A percentile compares a stretch with the other conserved stretches of the same genome.
These are phyloP conservation scores for Saccostrea glomerata DNA, from an alignment of 1,140 invertebrate species.

Conservation along the genomic window DNA sequence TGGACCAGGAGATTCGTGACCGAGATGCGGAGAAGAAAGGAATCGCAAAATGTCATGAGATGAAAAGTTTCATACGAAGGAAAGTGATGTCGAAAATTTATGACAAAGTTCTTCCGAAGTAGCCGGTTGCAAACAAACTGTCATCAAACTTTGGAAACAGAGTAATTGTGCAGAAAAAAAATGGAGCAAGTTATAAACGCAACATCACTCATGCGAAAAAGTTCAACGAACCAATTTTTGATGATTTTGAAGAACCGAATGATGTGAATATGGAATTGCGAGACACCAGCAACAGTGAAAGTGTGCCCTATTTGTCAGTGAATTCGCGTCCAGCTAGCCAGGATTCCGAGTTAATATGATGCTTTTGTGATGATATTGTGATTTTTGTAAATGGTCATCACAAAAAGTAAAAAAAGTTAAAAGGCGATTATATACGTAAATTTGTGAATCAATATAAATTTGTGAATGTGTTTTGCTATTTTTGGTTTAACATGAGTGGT, in stretches of 20 bases:
- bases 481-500: no score
- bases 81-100: slow-evolving; percentile 34
- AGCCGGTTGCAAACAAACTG: slow-evolving; percentile 43
- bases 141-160: slow-evolving; percentile 26
- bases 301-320: neutral
- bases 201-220: no score
- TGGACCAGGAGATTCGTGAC: slow-evolving; percentile 37
- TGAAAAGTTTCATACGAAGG: neutral
- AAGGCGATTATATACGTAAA: no score
- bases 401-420: no score
- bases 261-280: neutral
- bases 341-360: neutral
- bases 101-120: slow-evolving; percentile 47
- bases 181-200: no score
- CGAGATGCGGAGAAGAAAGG: slow-evolving; percentile 39
- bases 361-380: neutral
- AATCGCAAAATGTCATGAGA: slow-evolving; percentile 48
- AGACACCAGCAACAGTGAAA: neutral
- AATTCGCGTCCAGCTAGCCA: neutral
- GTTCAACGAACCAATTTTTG: no score
- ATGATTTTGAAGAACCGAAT: no score
- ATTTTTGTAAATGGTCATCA: no score
- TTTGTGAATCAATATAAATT: no score
- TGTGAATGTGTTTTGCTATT: no score
- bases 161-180: no score